A percentile compares a stretch with the other conserved stretches of the same genome.
phyloP scores from a whole-genome alignment of 2,797 vertebrate genomes.

The Diplodus sargus region DNA sequence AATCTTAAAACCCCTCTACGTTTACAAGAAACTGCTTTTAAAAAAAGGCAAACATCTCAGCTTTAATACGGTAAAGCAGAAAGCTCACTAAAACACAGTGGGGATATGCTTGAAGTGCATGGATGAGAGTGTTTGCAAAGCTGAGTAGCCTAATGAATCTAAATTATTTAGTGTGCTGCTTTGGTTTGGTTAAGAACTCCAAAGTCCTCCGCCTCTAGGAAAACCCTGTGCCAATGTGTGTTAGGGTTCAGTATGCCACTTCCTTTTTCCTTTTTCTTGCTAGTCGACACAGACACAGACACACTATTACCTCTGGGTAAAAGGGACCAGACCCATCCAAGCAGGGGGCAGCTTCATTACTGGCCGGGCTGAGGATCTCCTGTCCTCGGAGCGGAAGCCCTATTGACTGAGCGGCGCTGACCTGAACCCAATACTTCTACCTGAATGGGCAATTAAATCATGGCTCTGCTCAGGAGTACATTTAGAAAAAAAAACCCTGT shows the following conservation, averaged over 20 bases:
- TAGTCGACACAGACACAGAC: conserved; percentile 22
- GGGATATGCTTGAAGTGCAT: conserved; percentile 40
- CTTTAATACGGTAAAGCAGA: conserved; percentile 31
- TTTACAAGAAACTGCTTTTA: conserved; percentile 55
- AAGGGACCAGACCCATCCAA: conserved; percentile 32
- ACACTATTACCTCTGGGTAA: conserved; percentile 14
- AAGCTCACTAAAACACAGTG: conserved; percentile 45
- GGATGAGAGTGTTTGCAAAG: conserved; percentile 58
- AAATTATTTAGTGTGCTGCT: conserved; percentile 77
- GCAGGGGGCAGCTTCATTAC: conserved; percentile 52
- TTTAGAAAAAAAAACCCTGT: conserved; percentile 27
- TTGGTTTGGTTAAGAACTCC: conserved; percentile 72
- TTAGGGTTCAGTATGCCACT: conserved; percentile 61
- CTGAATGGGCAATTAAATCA: conserved; percentile 33
- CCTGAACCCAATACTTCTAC: conserved; percentile 30
- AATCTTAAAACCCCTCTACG: conserved; percentile 37
- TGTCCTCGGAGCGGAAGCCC: conserved; percentile 40
- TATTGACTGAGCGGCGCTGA: conserved; percentile 23
- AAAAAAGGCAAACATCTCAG: conserved; percentile 55
- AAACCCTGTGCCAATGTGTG: conserved; percentile 58
- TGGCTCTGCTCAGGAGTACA: conserved; percentile 4
- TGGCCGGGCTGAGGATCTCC: conserved; percentile 29
- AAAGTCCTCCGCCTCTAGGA: conserved; percentile 52
- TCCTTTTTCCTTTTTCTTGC: conserved; percentile 55
- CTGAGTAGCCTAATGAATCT: conserved; percentile 70